phyloP scores from a whole-genome alignment of 1,140 invertebrate genomes.

The Xylocopa sonorina region DNA sequence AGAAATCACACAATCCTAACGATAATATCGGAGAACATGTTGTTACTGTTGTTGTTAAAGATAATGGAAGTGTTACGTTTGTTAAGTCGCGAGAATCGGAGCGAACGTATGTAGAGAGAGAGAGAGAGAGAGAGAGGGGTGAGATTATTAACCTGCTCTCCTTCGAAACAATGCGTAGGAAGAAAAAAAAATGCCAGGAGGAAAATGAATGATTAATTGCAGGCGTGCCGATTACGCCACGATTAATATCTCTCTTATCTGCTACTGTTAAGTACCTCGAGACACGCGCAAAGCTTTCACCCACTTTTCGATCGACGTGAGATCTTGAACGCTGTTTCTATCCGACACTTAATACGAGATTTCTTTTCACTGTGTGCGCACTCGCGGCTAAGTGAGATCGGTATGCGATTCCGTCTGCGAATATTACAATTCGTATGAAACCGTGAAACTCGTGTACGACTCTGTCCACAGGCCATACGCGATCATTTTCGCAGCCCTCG shows the following conservation, averaged over 20 bases:
- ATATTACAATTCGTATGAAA: no score
- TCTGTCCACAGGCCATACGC: no score
- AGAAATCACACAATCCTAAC: slow-evolving; percentile 35
- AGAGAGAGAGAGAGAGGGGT: no score
- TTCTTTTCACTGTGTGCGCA: slow-evolving; percentile 44
- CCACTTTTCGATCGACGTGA: slow-evolving; percentile 10
- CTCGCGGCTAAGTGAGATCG: slow-evolving; percentile 15
- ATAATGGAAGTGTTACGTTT: slow-evolving; percentile 72
- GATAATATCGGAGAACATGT: slow-evolving; percentile 64
- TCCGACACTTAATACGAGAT: slow-evolving; percentile 27
- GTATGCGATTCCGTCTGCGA: no score
- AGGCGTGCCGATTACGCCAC: slow-evolving; percentile 8
- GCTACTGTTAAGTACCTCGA: slow-evolving; percentile 34
- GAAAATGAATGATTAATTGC: neutral
- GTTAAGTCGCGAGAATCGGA: slow-evolving; percentile 60
- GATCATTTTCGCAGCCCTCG: no score
- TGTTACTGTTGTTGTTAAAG: slow-evolving; percentile 78
- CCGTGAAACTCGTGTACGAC: no score
- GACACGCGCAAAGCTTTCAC: neutral
- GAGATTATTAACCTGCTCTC: slow-evolving; percentile 18
- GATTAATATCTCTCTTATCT: slow-evolving; percentile 35
- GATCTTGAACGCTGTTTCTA: slow-evolving; percentile 38
- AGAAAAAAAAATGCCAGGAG: neutral
- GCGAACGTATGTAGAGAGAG: neutral
- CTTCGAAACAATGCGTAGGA: neutral